Conservation (phyloP, 1,140 invertebrate species). For the Leptonema lineaticorne region DNA sequence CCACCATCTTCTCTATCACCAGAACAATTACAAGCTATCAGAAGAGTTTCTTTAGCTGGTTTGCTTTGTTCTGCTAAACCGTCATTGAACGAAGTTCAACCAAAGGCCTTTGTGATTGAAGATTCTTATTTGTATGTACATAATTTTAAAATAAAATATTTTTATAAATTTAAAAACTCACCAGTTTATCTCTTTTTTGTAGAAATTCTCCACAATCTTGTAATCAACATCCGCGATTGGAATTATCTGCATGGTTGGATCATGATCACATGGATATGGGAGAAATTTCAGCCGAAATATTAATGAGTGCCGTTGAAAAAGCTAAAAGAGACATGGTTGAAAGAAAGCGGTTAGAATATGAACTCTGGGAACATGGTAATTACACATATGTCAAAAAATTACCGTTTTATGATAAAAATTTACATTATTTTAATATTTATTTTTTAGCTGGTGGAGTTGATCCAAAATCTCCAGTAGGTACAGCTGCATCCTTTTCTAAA, state of each 20-base stretch:
- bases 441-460: slow-evolving; percentile 71
- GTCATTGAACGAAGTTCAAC: slow-evolving; percentile 66
- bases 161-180: background rate
- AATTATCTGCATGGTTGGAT: slow-evolving; percentile 66
- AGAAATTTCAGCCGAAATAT: slow-evolving; percentile 56
- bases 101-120: slow-evolving; percentile 83
- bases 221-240: slow-evolving; percentile 65
- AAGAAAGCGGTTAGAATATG: slow-evolving; percentile 73
- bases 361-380: slow-evolving; percentile 69
- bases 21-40: slow-evolving; percentile 84
- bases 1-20: slow-evolving; percentile 81
- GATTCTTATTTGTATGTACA: slow-evolving; percentile 79
- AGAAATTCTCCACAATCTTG: slow-evolving; percentile 81
- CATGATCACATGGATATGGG: slow-evolving; percentile 53
- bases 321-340: slow-evolving; percentile 72
- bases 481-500: slow-evolving; percentile 83
- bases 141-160: background rate
- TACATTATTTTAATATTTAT: slow-evolving; percentile 10
- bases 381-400: background rate
- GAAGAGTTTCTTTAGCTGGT: slow-evolving; percentile 78
- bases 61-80: slow-evolving; percentile 83
- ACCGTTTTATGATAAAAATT: background rate
- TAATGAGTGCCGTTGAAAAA: slow-evolving; percentile 68
- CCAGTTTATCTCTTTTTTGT: slow-evolving; percentile 21
- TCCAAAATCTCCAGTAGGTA: slow-evolving; percentile 81